Evolutionary conservation across 2,797 vertebrate genomes (phyloP), one percentile per base, ranked within the genome.

Genomic region (Paratrypauchen microcephalus): DNA sequence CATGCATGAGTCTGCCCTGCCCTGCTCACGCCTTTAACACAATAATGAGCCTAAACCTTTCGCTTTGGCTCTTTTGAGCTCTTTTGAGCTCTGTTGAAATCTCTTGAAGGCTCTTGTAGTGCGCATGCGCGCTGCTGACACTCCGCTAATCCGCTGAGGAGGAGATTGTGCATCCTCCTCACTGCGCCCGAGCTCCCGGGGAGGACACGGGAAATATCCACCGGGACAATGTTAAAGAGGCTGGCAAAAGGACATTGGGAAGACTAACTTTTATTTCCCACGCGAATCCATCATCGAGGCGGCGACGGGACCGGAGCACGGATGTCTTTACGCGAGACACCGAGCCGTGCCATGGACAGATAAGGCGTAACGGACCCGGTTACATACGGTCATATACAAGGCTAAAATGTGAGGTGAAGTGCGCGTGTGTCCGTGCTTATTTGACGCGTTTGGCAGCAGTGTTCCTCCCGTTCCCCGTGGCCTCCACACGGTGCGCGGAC

Each of bases 41-140:
- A 72, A 68, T 63, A 77, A 72, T 81, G 78, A 73, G 64, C 15
- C 15, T 48, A 74, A 68, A 77, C 69, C 77, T 70, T 26, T 52
- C 3, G 68, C 68, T 71, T 30, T 47, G 57, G 19, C 66, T 83
- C 70, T 64, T 45, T 66, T 75, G 77, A 72, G 19, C 66, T 83
- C 70, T 64, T 45, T 66, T 75, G 77, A 72, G 80, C 70, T 78
- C 77, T 79, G 76, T 84, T 82, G 73, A 75, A 89, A 89, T 83
- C 77, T 86, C 88, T 78, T 84, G 82, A 88, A 32, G 36, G 15
- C 52, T 61, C n/a, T n/a, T n/a, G n/a, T n/a, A 85, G 19, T 86
- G 92, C 93, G 93, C 93, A 66, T 92, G 93, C 91, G 93, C 82
- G 1, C 72, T 90, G 87, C 89, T 89, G 90, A 93, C 89, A 80